A percentile compares a stretch with the other conserved stretches of the same genome.
Evolutionary conservation across 2,797 vertebrate species (phyloP).

Genomic region (Syngnathus rostellatus): DNA sequence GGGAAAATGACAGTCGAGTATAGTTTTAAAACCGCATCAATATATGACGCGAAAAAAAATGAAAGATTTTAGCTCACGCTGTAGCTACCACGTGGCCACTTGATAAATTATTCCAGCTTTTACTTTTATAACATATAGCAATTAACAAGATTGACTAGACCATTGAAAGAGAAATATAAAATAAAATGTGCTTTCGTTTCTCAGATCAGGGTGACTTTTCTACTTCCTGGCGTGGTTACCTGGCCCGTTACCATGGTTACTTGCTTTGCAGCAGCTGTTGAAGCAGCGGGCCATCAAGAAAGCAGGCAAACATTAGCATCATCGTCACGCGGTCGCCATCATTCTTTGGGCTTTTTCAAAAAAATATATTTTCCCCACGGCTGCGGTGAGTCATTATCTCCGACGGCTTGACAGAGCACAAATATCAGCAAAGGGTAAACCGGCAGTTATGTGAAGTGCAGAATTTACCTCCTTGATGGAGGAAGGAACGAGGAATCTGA

Average conservation of each 20-base stretch:
- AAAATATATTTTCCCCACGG: conserved; percentile 14
- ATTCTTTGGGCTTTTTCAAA: no score
- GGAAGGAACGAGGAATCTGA: conserved; percentile 23
- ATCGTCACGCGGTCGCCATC: conserved; percentile 16
- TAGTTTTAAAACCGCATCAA: background rate
- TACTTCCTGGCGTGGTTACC: background rate
- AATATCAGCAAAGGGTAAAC: conserved; percentile 49
- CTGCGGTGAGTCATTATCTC: conserved; percentile 37
- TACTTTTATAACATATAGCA: no score
- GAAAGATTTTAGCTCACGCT: background rate
- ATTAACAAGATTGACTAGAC: no score
- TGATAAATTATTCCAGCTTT: background rate
- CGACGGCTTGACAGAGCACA: conserved; percentile 42
- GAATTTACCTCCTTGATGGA: conserved; percentile 36
- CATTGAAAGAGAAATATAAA: no score
- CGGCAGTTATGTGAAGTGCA: conserved; percentile 40
- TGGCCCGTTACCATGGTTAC: background rate
- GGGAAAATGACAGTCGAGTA: no score
- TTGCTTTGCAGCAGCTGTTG: background rate
- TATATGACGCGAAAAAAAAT: background rate
- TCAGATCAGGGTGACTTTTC: conserved; percentile 29
- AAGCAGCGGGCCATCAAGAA: conserved; percentile 4
- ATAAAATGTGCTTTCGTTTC: background rate
- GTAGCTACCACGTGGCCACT: background rate
- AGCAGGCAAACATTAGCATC: conserved; percentile 27